Base-by-base conservation (phyloP, 2,888 invertebrate genomes). In the Lithophane socia region DNA sequence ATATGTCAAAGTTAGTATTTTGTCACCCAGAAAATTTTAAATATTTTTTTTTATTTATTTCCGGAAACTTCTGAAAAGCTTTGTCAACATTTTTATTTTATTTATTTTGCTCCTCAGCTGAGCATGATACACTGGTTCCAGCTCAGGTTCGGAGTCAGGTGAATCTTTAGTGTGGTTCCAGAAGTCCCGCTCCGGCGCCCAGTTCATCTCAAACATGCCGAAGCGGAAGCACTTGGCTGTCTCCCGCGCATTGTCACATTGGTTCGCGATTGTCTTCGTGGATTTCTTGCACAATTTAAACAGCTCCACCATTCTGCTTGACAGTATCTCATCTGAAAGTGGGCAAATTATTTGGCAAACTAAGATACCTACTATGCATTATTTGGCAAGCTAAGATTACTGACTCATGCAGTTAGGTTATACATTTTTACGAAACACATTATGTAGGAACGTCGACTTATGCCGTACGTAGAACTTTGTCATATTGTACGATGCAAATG, bases 201-300 rank as follows among this genome's bases (percentile, higher is more conserved):
- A 87, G 12, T 80, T 75, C 21, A 84, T 44, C 1, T 60, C 58
- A 44, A 84, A 66, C 29, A 90, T 78, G 12, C 86, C 87, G 7
- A 69, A 72, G 21, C 92, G 88, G 83, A 91, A 91, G 83, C 93
- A 94, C 70, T 87, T 89, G 10, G 87, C 82, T 0, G 89, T n/a
- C 44, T 87, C 79, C 67, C 93, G 68, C 1, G 76, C 73, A 3
- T 18, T 24, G 2, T n/a, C 29, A 5, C 88, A 88, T 8, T 64
- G 10, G 7, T 47, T 68, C 2, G 12, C 4, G 16, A 73, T 37
- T 1, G 13, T 13, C 0, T 13, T 69, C 12, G 67, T 76, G 0
- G 72, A 75, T 2, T 66, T 44, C 24, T 49, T 67, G 64, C 91
- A 91, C 0, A 80, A 65, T 13, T 69, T 3, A 3, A 80, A 61